Evolutionary conservation across 2,113 vertebrate genomes (phyloP).

Genomic region (Typhlomys cinereus): DNA sequence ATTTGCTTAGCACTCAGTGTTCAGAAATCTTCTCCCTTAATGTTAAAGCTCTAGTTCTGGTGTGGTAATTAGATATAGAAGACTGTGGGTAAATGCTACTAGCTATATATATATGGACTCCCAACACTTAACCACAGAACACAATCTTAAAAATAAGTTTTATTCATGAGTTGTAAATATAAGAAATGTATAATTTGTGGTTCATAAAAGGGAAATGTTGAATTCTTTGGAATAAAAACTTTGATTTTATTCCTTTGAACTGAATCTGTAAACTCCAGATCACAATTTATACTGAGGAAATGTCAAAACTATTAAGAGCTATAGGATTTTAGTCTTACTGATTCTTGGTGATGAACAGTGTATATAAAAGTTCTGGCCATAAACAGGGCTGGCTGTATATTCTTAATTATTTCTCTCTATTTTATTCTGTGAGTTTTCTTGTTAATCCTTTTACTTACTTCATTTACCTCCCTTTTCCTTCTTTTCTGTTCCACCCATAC

Average conservation of each 20-base stretch:
- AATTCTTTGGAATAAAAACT: conserved; percentile 20
- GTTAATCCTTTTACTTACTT: conserved; percentile 31
- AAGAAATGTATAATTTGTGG: conserved; percentile 48
- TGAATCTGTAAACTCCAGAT: conserved; percentile 26
- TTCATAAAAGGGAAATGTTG: conserved; percentile 51
- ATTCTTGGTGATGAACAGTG: conserved; percentile 33
- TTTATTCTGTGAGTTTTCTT: not conserved
- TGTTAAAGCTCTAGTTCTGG: not conserved
- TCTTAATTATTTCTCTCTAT: conserved; percentile 25
- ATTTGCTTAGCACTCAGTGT: not conserved
- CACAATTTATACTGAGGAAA: conserved; percentile 54
- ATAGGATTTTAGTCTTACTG: conserved; percentile 30
- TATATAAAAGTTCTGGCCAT: conserved; percentile 38
- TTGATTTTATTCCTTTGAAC: conserved; percentile 46
- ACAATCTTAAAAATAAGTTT: conserved; percentile 47
- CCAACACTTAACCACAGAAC: not conserved
- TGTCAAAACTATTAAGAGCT: conserved; percentile 15
- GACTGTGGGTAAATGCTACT: not conserved
- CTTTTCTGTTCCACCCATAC: not conserved
- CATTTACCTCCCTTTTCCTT: not conserved
- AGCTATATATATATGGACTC: not conserved
- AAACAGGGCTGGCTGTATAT: conserved; percentile 34
- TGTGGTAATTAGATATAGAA: not conserved
- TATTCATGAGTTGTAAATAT: conserved; percentile 59
- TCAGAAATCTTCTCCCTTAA: not conserved